Base-by-base conservation (phyloP, 2,113 vertebrate species). In the Psittacus erithacus region DNA sequence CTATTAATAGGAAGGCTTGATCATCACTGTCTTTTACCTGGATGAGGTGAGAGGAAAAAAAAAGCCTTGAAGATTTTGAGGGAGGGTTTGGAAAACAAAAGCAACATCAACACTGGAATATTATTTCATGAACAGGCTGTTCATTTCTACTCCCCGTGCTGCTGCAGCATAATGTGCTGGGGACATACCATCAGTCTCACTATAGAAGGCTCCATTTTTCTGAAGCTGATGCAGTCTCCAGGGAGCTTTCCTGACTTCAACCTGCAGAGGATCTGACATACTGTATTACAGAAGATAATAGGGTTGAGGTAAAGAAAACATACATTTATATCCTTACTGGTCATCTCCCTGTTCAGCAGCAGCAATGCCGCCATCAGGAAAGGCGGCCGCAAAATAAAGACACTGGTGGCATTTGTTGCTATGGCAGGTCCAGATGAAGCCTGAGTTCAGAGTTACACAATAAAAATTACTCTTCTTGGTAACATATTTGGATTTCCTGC, bases 401-500 rank as follows among this genome's bases (percentile, higher is more conserved):
- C 10, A 27, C 4, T 41, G 43, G 23, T 67, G 17, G 22, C 31
- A 47, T 82, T 87, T 86, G 10, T 57, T 60, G 22, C 63, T 70
- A 11, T 18, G 29, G 7, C 10, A 68, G 55, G 18, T 75, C 47
- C 33, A 89, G 47, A 29, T 28, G 33, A 88, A 86, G 62, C 3
- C 47, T 0, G 0, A 68, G 11, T 38, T 79, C 14, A 39, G 16
- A 43, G 10, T 55, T 55, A 28, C 10, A 15, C 3, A 62, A 10
- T 27, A 82, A 74, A 82, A 86, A 57, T 55, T 7, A 22, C 29
- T 82, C 10, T 8, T 76, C 14, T 76, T 60, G n/a, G 17, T 41
- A 75, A 69, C 24, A 64, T 47, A 35, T 15, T 65, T 62, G 47
- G 9, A 78, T 35, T 86, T 88, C 17, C 44, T 74, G 27, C 15